Evolutionary conservation across 2,888 invertebrate species (phyloP), one percentile per base, ranked within the genome.

Genomic region (Crioceris asparagi): DNA sequence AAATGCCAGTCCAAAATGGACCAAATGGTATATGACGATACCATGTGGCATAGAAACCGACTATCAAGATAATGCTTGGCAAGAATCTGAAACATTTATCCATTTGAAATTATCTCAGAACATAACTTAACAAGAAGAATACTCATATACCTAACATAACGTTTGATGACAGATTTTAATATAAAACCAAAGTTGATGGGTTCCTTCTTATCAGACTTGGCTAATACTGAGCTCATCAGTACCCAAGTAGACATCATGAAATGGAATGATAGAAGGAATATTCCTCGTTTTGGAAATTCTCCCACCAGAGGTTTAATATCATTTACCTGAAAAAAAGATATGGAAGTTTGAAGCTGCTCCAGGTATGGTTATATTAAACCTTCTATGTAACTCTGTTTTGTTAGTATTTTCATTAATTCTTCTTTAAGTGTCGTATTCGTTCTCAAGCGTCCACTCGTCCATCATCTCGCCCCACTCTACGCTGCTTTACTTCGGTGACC

Each of bases 11-110:
- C 54, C 54, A 55, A 18, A 52, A 40, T 26, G 57, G 56, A 15
- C 57, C 57, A 30, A 42, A 49, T 3, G 44, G 38, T 2, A 50
- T 29, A 36, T 53, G 53, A 10, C 45, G 35, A 17, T 53, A 40
- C 52, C 56, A 53, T 2, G 56, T 56, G 10, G 47, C 44, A 33
- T 48, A 49, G 12, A 57, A 45, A 2, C 43, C 47, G 6, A 55
- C 19, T n/a, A 52, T 38, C 17, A 55, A 32, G 4, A 45, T 32
- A 19, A 57, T 36, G 18, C 49, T 34, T 4, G 56, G 51, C 10
- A 49, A 45, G 31, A 58, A 47, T 40, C 57, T 57, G 35, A 36
- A 53, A 53, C 21, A 21, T 6, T 21, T 21, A 21, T 10, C 10
- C 7, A 6, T 21, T 21, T 6, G 8, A 35, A 14, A 27, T 26